Percentiles rank a stretch among this genome's conserved stretches.
These are phyloP conservation scores for Channallabes apus DNA, from an alignment of 2,797 vertebrate genomes.

Conservation along the genomic window DNA sequence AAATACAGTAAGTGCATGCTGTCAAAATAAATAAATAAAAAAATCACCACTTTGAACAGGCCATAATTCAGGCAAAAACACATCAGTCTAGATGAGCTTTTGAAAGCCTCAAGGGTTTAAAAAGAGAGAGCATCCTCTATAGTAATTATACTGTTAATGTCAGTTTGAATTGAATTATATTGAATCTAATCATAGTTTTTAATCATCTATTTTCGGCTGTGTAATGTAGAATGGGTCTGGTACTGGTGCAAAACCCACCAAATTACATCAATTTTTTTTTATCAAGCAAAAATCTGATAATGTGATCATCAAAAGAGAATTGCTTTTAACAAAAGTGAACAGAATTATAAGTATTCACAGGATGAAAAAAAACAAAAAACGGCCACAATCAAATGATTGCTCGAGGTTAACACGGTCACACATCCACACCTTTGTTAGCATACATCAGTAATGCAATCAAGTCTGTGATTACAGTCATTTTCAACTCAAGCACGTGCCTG, in stretches of 20 bases:
- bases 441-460: slow-evolving; percentile 62
- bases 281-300: slow-evolving; percentile 2
- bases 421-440: slow-evolving; percentile 61
- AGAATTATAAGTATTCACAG: slow-evolving; percentile 12
- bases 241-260: not conserved
- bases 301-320: not conserved
- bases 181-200: slow-evolving; percentile 11
- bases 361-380: not conserved
- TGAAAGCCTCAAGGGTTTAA: not conserved
- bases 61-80: not conserved
- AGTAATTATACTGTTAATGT: slow-evolving; percentile 17
- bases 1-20: not conserved
- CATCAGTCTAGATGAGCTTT: not conserved
- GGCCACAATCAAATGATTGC: slow-evolving; percentile 46
- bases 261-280: not conserved
- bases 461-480: slow-evolving; percentile 73
- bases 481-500: slow-evolving; percentile 63
- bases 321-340: slow-evolving; percentile 25
- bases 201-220: not conserved
- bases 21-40: not conserved
- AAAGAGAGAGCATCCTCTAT: not conserved
- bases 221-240: not conserved
- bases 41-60: not conserved
- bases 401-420: slow-evolving; percentile 40
- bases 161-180: not conserved